A percentile compares a stretch with the other conserved stretches of the same genome.
These are phyloP conservation scores for Otis tarda DNA, from an alignment of 2,113 vertebrate genomes.

Conservation along the genomic window DNA sequence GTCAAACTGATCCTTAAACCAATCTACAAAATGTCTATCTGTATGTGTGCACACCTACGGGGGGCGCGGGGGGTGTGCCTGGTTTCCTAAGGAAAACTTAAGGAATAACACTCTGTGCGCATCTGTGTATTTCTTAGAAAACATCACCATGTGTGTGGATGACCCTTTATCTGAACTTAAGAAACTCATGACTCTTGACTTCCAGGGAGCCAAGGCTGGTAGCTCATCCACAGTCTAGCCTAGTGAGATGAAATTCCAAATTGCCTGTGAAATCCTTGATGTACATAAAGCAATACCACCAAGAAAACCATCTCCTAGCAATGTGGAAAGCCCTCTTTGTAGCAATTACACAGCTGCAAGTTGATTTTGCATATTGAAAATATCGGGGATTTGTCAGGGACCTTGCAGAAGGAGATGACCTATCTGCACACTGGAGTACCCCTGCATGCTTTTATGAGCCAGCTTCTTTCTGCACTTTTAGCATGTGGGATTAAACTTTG, in stretches of 20 bases:
- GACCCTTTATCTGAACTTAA: background rate
- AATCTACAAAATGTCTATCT: background rate
- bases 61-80: rapidly evolving
- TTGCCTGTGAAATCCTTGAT: background rate
- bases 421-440: background rate
- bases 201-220: background rate
- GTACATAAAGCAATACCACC: background rate
- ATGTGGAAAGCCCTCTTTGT: background rate
- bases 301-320: background rate
- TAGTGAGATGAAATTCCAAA: background rate
- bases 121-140: background rate
- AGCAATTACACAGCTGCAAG: background rate
- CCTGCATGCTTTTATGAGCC: background rate
- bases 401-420: background rate
- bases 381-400: background rate
- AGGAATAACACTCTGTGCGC: background rate
- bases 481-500: background rate
- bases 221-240: background rate
- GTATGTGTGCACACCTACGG: background rate
- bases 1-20: background rate
- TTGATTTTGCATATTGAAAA: background rate
- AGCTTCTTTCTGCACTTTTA: background rate
- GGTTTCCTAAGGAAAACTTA: background rate
- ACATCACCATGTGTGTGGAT: background rate
- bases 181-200: background rate